phyloP scores from a whole-genome alignment of 2,888 invertebrate genomes.

The Sesia bembeciformis region DNA sequence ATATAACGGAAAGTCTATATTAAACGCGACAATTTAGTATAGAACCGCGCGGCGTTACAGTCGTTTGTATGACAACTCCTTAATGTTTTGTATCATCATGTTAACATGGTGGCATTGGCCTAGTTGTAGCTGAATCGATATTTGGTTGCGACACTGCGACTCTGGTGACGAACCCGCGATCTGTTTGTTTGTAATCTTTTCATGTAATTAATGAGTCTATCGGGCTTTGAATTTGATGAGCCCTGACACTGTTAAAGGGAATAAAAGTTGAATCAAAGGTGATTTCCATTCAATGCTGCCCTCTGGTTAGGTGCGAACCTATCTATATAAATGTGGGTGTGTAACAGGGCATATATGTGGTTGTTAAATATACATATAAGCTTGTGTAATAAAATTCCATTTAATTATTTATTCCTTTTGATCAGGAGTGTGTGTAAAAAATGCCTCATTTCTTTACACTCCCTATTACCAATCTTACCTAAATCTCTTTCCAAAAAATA shows the following conservation, averaged over 20 bases:
- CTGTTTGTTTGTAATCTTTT: constrained; percentile 7
- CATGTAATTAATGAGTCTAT: constrained; percentile 25
- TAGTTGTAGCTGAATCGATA: constrained; percentile 45
- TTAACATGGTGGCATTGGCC: constrained; percentile 47
- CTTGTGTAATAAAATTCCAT: no score
- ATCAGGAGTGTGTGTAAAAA: no score
- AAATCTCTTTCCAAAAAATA: no score
- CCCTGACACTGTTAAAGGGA: constrained; percentile 28
- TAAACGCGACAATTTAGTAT: no score
- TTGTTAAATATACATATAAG: no score
- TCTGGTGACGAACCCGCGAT: constrained; percentile 30
- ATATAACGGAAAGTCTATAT: no score
- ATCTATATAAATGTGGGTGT: no score
- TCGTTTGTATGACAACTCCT: background rate
- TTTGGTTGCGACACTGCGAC: constrained; percentile 45
- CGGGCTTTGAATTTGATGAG: constrained; percentile 14
- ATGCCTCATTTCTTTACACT: no score
- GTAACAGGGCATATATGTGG: no score
- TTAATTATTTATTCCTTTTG: no score
- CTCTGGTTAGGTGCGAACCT: no score
- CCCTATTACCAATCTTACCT: no score
- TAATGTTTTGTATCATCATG: background rate
- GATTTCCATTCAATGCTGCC: background rate
- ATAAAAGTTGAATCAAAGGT: background rate
- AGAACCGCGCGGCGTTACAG: background rate